Percentiles rank a stretch among this genome's conserved stretches.
phyloP scores from a whole-genome alignment of 2,888 invertebrate genomes.

The Amphipyra berbera region DNA sequence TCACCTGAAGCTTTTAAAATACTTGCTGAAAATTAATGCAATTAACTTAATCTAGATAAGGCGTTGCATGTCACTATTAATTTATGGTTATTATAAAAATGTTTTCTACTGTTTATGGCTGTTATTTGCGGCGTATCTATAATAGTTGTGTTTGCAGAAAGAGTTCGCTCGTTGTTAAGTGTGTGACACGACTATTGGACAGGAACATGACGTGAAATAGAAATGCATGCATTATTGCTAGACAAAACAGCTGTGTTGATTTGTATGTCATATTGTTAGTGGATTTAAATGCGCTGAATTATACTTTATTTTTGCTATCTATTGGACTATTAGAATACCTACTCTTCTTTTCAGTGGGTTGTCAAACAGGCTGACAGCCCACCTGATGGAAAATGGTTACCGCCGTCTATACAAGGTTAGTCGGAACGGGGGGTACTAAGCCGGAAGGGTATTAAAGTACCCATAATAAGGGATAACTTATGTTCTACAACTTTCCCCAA shows the following conservation, averaged over 20 bases:
- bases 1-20: slow-evolving; percentile 54
- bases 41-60: slow-evolving; percentile 64
- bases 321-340: background rate
- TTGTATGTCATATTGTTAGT: slow-evolving; percentile 1
- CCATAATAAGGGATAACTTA: too few relatives aligned
- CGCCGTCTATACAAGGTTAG: too few relatives aligned
- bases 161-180: slow-evolving; percentile 31
- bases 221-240: slow-evolving; percentile 28
- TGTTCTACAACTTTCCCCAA: too few relatives aligned
- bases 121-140: slow-evolving; percentile 16
- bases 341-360: too few relatives aligned
- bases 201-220: slow-evolving; percentile 19
- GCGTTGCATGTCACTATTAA: slow-evolving; percentile 54
- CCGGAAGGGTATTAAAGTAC: too few relatives aligned
- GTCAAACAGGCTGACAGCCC: too few relatives aligned
- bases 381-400: too few relatives aligned
- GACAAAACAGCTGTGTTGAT: slow-evolving; percentile 5
- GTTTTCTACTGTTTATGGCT: background rate
- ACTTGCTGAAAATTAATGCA: slow-evolving; percentile 59
- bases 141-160: slow-evolving; percentile 31
- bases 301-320: background rate
- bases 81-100: background rate
- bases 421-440: too few relatives aligned
- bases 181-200: slow-evolving; percentile 13
- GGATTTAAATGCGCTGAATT: background rate